Conservation (phyloP, 1,140 invertebrate species). For the Nephila pilipes region DNA sequence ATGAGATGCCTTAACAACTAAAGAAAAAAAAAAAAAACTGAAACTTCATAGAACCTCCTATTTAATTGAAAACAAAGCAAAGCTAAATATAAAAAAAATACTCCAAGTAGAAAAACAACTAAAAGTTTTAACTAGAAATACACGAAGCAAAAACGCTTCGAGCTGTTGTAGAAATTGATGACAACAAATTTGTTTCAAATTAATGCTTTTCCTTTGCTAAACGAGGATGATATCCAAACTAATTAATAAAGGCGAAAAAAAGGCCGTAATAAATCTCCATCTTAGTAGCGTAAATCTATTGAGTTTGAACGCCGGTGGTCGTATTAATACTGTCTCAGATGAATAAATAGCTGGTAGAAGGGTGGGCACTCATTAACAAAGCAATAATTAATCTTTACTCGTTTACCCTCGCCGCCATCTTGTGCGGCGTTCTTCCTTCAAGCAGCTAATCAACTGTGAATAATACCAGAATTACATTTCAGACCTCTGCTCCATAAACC, state of each 20-base stretch:
- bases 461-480: conserved; percentile 27
- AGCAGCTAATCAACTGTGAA: conserved; percentile 22
- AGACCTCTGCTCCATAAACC: not conserved
- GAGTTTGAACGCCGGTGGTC: conserved; percentile 76
- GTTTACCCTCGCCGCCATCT: conserved; percentile 65
- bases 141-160: conserved; percentile 12
- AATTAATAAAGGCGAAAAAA: conserved; percentile 75
- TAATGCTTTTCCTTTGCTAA: conserved; percentile 71
- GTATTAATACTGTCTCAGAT: conserved; percentile 71
- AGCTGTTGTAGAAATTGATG: conserved; percentile 56
- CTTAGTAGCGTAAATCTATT: conserved; percentile 70
- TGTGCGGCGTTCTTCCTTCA: not conserved
- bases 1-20: not conserved
- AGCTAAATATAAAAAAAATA: not conserved
- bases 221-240: conserved; percentile 69
- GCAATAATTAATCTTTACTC: conserved; percentile 76
- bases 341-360: conserved; percentile 76
- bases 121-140: not conserved
- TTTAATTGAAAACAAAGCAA: conserved; percentile 13
- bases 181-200: conserved; percentile 76
- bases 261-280: conserved; percentile 73
- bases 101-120: not conserved
- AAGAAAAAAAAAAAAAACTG: no score
- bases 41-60: not conserved
- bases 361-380: conserved; percentile 76